A percentile compares a stretch with the other conserved stretches of the same genome.
phyloP scores from a whole-genome alignment of 2,888 invertebrate genomes.

The Chorisops tibialis region DNA sequence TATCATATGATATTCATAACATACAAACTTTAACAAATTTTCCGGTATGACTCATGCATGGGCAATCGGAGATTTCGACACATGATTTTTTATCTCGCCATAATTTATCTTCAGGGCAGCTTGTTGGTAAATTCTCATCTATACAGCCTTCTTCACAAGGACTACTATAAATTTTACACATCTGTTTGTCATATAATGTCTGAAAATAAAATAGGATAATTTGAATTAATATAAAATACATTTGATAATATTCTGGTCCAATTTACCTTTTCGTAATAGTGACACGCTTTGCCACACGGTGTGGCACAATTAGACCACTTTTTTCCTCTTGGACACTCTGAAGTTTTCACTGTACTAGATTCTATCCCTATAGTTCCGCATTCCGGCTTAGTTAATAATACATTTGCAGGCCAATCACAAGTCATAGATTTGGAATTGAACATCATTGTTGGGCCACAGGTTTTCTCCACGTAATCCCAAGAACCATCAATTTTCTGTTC shows the following conservation, averaged over 20 bases:
- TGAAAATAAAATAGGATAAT: conserved; percentile 18
- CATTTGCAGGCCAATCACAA: conserved; percentile 60
- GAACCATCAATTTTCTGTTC: conserved; percentile 46
- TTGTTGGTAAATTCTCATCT: conserved; percentile 45
- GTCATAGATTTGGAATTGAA: conserved; percentile 60
- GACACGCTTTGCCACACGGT: conserved; percentile 68
- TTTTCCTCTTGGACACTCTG: conserved; percentile 51
- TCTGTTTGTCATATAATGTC: conserved; percentile 43
- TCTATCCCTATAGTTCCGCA: conserved; percentile 48
- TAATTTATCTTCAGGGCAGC: conserved; percentile 59
- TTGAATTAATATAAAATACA: not conserved
- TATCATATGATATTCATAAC: too few relatives aligned
- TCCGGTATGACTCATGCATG: conserved; percentile 66
- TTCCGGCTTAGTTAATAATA: conserved; percentile 56
- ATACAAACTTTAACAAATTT: conserved; percentile 60
- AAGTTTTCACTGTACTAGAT: conserved; percentile 18
- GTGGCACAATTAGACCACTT: conserved; percentile 68
- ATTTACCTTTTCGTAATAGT: conserved; percentile 58
- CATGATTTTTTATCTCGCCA: conserved; percentile 75
- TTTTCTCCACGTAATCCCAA: conserved; percentile 55
- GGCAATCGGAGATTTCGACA: conserved; percentile 69
- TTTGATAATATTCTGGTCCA: not conserved
- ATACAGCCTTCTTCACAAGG: conserved; percentile 47
- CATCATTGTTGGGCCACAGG: conserved; percentile 58
- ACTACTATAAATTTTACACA: conserved; percentile 43